A percentile compares a stretch with the other conserved stretches of the same genome.
Conservation (phyloP, 2,888 invertebrate genomes). For the Ctenicera cuprea region DNA sequence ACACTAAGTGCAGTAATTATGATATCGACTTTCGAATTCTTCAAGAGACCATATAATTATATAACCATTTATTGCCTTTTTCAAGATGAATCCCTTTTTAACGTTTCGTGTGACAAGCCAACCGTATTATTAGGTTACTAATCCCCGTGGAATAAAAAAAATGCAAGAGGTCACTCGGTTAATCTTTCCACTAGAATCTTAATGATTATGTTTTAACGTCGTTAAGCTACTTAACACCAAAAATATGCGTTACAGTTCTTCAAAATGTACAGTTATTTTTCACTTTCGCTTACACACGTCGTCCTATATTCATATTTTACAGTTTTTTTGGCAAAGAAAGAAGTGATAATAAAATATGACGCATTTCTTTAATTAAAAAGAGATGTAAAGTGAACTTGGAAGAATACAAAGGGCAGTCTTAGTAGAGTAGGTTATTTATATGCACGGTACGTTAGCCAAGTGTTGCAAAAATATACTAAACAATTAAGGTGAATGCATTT, state of each 20-base stretch:
- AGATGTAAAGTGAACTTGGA: no score
- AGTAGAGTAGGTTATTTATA: constrained; percentile 30
- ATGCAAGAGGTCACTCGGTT: constrained; percentile 34
- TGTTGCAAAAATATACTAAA: constrained; percentile 26
- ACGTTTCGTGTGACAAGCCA: no score
- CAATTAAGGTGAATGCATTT: constrained; percentile 9
- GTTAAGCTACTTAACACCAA: constrained; percentile 19
- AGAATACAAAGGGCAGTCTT: constrained; percentile 11
- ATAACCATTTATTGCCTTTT: no score
- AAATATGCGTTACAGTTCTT: constrained; percentile 1
- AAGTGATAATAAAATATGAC: neutral
- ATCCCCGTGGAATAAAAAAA: neutral
- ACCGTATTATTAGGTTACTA: neutral
- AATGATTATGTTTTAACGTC: constrained; percentile 11
- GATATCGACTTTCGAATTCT: no score
- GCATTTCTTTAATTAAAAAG: neutral
- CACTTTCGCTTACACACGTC: constrained; percentile 33
- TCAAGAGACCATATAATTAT: no score
- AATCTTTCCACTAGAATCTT: constrained; percentile 31
- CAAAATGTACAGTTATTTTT: constrained; percentile 33
- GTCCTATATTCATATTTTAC: constrained; percentile 4
- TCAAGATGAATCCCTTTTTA: no score
- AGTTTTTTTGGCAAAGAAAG: neutral
- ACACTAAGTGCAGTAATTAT: no score
- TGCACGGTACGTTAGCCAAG: constrained; percentile 17